Evolutionary conservation across 2,113 vertebrate genomes (phyloP).

Genomic region (Procavia capensis): DNA sequence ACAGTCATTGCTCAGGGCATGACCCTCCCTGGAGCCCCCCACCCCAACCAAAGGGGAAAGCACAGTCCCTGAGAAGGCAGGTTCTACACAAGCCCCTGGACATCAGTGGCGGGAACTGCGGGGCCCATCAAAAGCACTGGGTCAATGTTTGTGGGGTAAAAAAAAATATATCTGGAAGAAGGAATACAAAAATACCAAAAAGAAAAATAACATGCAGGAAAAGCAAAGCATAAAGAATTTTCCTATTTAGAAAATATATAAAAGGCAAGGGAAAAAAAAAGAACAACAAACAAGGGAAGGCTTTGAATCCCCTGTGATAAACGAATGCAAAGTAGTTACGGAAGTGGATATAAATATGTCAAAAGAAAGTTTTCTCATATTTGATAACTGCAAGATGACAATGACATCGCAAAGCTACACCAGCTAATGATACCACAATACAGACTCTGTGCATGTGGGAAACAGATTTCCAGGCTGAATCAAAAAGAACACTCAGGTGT

Average conservation of each 20-base stretch:
- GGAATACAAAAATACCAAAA: not conserved
- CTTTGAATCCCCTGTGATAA: slow-evolving; percentile 43
- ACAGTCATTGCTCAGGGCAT: not conserved
- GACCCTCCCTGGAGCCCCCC: not conserved
- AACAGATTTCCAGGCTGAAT: slow-evolving; percentile 48
- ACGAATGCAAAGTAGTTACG: slow-evolving; percentile 5
- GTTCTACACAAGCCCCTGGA: not conserved
- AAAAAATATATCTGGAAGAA: not conserved
- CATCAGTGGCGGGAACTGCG: not conserved
- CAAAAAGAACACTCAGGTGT: slow-evolving; percentile 47
- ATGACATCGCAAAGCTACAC: not conserved
- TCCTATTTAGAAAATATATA: slow-evolving; percentile 9
- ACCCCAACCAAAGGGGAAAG: not conserved
- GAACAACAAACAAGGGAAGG: not conserved
- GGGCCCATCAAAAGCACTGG: not conserved
- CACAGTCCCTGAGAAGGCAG: not conserved
- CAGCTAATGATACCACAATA: slow-evolving; percentile 34
- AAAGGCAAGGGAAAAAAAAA: slow-evolving; percentile 15
- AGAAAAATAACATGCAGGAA: not conserved
- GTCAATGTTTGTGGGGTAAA: slow-evolving; percentile 3
- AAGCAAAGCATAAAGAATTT: not conserved
- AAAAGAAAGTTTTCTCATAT: slow-evolving; percentile 54
- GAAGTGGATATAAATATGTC: slow-evolving; percentile 36
- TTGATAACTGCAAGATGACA: slow-evolving; percentile 38
- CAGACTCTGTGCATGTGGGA: not conserved